These are phyloP conservation scores for Alfaro cultratus DNA, from an alignment of 2,797 vertebrate genomes.

Conservation along the genomic window DNA sequence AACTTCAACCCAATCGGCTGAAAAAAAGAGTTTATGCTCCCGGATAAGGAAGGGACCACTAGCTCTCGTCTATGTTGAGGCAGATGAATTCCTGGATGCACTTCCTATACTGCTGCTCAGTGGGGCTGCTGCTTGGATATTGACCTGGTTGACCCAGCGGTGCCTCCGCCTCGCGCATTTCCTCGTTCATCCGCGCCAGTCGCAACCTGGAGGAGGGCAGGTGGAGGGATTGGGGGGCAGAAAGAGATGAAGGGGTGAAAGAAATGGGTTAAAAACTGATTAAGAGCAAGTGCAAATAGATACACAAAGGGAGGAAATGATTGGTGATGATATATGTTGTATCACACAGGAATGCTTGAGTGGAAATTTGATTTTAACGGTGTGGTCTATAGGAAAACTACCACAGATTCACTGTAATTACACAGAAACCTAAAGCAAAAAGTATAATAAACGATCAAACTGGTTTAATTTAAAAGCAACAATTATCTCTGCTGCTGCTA, in stretches of 20 bases:
- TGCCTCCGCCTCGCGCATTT: slow-evolving; percentile 94
- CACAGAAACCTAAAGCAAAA: neutral
- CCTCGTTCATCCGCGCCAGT: slow-evolving; percentile 97
- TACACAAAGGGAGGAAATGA: neutral
- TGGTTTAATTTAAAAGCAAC: neutral
- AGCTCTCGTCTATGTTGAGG: slow-evolving; percentile 97
- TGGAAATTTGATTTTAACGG: neutral
- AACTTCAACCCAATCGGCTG: slow-evolving; percentile 46
- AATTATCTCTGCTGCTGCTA: neutral
- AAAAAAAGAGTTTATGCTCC: slow-evolving; percentile 22
- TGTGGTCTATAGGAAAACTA: neutral
- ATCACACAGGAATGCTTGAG: neutral
- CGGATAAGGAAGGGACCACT: slow-evolving; percentile 65
- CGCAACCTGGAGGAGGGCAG: slow-evolving; percentile 83
- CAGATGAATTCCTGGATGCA: slow-evolving; percentile 99
- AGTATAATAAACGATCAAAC: neutral
- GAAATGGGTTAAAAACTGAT: neutral
- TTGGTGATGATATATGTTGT: neutral
- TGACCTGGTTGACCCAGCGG: slow-evolving; percentile 91
- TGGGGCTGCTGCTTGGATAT: slow-evolving; percentile 93
- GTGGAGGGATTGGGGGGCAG: neutral
- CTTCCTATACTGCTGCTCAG: slow-evolving; percentile 97
- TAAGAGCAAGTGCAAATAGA: neutral
- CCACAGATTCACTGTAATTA: neutral
- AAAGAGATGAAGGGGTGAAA: neutral